Conservation (phyloP, 2,113 vertebrate genomes). For the Emydura subglobosa region DNA sequence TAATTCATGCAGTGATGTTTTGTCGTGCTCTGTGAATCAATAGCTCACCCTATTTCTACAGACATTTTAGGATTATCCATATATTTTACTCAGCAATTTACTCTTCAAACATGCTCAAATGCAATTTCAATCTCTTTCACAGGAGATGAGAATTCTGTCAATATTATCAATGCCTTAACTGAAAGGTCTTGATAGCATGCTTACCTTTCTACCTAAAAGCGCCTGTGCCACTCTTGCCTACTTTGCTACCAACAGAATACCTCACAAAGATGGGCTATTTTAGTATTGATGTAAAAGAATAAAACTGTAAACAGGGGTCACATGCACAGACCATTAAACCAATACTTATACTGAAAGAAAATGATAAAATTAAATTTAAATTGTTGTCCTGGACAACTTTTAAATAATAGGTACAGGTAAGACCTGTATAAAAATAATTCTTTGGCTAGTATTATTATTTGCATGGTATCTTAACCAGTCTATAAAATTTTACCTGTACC, state of each 20-base stretch:
- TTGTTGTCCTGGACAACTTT: constrained; percentile 54
- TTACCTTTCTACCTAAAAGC: constrained; percentile 3
- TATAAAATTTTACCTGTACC: background rate
- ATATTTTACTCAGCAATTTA: constrained; percentile 56
- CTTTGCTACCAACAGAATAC: constrained; percentile 22
- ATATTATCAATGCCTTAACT: constrained; percentile 29
- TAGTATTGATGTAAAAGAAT: background rate
- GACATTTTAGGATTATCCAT: constrained; percentile 77
- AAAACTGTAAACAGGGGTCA: background rate
- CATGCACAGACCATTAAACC: rapidly evolving
- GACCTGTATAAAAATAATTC: constrained; percentile 72
- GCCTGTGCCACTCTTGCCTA: background rate
- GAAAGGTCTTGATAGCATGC: background rate
- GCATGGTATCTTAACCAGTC: background rate
- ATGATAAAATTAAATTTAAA: constrained; percentile 60
- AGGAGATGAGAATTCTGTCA: background rate
- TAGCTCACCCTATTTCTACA: constrained; percentile 82
- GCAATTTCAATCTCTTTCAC: background rate
- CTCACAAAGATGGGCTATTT: background rate
- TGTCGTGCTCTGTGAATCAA: constrained; percentile 88
- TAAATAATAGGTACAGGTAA: constrained; percentile 60
- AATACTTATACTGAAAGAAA: background rate
- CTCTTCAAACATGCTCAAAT: constrained; percentile 31
- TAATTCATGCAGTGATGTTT: constrained; percentile 90
- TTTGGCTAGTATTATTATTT: constrained; percentile 61